Evolutionary conservation across 1,140 invertebrate genomes (phyloP), one percentile per base, ranked within the genome.

Genomic region (Drosophila nasuta): DNA sequence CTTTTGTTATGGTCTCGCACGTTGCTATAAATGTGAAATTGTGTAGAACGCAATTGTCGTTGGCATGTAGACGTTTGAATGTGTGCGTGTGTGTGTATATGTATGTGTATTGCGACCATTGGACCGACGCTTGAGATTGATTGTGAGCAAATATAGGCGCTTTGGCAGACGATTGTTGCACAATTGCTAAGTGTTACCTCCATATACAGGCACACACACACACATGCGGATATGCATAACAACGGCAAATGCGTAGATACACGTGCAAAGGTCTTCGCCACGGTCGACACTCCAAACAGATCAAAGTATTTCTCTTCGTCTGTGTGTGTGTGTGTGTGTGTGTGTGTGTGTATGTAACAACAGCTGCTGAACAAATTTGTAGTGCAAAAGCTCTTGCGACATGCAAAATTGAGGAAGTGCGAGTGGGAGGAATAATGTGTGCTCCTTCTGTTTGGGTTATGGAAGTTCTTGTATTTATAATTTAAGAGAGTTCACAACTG

Each of bases 121-220:
- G 71, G 71, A 74, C 71, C 52, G 65, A 71, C 71, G 73, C 66
- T 79, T 77, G 65, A 71, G 68, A 77, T 80, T 82, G 81, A 82
- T 85, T 83, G 77, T 51, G 57, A 58, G 59, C 72, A 83, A 80
- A 82, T 82, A 82, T 80, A 82, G 67, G 77, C 64, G 56, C 45
- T 72, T 65, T 65, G 52, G 38, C 81, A 83, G 81, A 82, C 75
- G 65, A 67, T 20, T 60, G 71, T 82, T 71, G 82, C 67, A 82
- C 66, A 79, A 75, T 76, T 56, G n/a, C 35, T 51, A 41, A 52
- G 41, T 35, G 28, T 62, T 59, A 58, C 54, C 54, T 57, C 30
- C 13, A 58, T 35, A 54, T 13, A 15, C 25, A 43, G 41, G 20
- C 20, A 25, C 20, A 25, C 20, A 25, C 20, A 20, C 41, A 46